Conservation (phyloP, 1,140 invertebrate genomes). For the Drosophila kikkawai region DNA sequence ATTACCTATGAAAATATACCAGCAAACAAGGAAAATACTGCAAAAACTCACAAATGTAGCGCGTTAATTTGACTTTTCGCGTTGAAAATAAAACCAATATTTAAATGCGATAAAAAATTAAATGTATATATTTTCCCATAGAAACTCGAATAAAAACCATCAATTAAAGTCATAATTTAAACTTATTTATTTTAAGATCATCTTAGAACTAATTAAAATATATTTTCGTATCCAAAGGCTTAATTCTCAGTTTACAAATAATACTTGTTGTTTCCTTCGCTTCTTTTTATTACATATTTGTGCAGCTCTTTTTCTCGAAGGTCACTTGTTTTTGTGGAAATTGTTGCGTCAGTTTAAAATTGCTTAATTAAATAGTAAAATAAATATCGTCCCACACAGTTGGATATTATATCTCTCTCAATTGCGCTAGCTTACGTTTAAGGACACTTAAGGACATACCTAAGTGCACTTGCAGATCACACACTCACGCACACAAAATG, state of each 20-base stretch:
- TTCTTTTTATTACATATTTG: slow-evolving; percentile 6
- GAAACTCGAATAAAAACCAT: not conserved
- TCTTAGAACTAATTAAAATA: slow-evolving; percentile 34
- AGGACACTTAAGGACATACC: slow-evolving; percentile 20
- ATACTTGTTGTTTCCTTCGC: slow-evolving; percentile 36
- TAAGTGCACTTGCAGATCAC: slow-evolving; percentile 46
- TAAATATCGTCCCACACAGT: slow-evolving; percentile 30
- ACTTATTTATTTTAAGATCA: slow-evolving; percentile 19
- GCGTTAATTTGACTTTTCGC: not conserved
- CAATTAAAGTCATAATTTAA: slow-evolving; percentile 5
- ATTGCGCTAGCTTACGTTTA: slow-evolving; percentile 37
- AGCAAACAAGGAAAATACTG: not conserved
- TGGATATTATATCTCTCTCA: slow-evolving; percentile 3
- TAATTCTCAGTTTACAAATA: slow-evolving; percentile 32
- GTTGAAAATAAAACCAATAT: no score
- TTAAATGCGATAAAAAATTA: not conserved
- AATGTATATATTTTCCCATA: not conserved
- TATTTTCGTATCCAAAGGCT: slow-evolving; percentile 12
- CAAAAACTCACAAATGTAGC: not conserved
- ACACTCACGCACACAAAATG: slow-evolving; percentile 20
- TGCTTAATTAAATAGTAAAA: slow-evolving; percentile 37
- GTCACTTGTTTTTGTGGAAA: slow-evolving; percentile 42
- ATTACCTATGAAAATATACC: not conserved
- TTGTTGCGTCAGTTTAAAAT: slow-evolving; percentile 29
- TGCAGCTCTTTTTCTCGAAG: slow-evolving; percentile 23